These are phyloP conservation scores for Microchirus variegatus DNA, from an alignment of 2,797 vertebrate genomes.

Conservation along the genomic window DNA sequence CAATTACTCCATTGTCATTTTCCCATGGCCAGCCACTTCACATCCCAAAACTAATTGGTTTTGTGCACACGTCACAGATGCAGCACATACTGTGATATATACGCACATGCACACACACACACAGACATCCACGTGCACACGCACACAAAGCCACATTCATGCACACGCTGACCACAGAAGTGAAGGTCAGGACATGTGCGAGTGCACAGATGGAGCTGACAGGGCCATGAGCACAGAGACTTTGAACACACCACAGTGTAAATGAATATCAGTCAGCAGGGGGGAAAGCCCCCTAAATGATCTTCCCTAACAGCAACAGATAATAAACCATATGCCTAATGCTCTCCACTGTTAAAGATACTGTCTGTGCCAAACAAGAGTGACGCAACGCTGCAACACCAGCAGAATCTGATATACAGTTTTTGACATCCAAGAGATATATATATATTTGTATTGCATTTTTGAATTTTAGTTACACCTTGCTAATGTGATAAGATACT, in stretches of 20 bases:
- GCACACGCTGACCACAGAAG: slow-evolving; percentile 22
- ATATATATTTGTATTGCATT: no score
- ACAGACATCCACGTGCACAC: slow-evolving; percentile 19
- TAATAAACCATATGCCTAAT: slow-evolving; percentile 36
- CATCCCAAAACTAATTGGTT: slow-evolving; percentile 78
- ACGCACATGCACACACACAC: slow-evolving; percentile 9
- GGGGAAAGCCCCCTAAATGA: slow-evolving; percentile 23
- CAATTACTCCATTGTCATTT: slow-evolving; percentile 77
- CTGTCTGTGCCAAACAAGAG: slow-evolving; percentile 21
- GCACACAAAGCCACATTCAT: slow-evolving; percentile 20
- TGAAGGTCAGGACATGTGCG: slow-evolving; percentile 61
- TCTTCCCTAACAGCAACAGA: slow-evolving; percentile 30
- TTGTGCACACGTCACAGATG: slow-evolving; percentile 67
- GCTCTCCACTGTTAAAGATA: slow-evolving; percentile 29
- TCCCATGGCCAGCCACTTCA: slow-evolving; percentile 62
- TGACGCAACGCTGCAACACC: slow-evolving; percentile 41
- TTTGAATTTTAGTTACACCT: no score
- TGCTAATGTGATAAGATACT: no score
- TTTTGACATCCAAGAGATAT: slow-evolving; percentile 16
- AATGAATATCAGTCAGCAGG: slow-evolving; percentile 51
- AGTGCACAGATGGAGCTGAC: slow-evolving; percentile 63
- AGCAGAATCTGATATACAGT: slow-evolving; percentile 30
- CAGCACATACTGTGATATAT: slow-evolving; percentile 31
- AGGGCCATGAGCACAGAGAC: slow-evolving; percentile 46
- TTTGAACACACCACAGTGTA: slow-evolving; percentile 32